A percentile compares a stretch with the other conserved stretches of the same genome.
These are phyloP conservation scores for Australoheros scitulus DNA, from an alignment of 2,113 vertebrate genomes.

Conservation along the genomic window DNA sequence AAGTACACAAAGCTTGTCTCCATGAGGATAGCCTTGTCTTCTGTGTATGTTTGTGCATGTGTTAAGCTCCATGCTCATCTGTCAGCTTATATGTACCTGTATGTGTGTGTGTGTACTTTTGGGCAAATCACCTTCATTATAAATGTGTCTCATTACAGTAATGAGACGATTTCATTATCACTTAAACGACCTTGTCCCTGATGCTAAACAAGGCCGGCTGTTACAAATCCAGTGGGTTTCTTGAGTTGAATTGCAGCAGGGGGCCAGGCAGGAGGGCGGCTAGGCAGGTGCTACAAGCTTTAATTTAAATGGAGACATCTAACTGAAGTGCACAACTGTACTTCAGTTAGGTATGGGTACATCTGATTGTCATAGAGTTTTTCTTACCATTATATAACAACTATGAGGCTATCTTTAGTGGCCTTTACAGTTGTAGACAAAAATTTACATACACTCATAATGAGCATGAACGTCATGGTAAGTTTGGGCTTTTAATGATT, in stretches of 20 bases:
- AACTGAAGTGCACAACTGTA: conserved; percentile 26
- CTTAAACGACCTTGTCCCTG: conserved; percentile 76
- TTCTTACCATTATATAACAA: not conserved
- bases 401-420: accelerated
- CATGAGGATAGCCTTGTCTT: not conserved
- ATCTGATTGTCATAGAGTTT: conserved; percentile 3
- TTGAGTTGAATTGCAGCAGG: conserved; percentile 45
- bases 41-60: not conserved
- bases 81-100: conserved; percentile 20
- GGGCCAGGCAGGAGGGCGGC: conserved; percentile 17
- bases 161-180: conserved; percentile 82
- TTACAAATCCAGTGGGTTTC: conserved; percentile 51
- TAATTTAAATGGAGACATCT: conserved; percentile 36
- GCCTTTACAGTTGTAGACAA: not conserved
- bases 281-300: conserved; percentile 48
- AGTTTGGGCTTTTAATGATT: too few species aligned
- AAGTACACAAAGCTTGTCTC: conserved; percentile 12
- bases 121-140: conserved; percentile 75
- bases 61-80: conserved; percentile 21
- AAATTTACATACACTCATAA: too few species aligned
- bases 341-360: not conserved
- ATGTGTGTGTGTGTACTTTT: conserved; percentile 27
- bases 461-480: too few species aligned
- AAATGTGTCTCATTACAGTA: conserved; percentile 78
- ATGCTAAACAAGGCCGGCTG: conserved; percentile 67